These are phyloP conservation scores for Sympetrum striolatum DNA, from an alignment of 2,888 invertebrate species.

Conservation along the genomic window DNA sequence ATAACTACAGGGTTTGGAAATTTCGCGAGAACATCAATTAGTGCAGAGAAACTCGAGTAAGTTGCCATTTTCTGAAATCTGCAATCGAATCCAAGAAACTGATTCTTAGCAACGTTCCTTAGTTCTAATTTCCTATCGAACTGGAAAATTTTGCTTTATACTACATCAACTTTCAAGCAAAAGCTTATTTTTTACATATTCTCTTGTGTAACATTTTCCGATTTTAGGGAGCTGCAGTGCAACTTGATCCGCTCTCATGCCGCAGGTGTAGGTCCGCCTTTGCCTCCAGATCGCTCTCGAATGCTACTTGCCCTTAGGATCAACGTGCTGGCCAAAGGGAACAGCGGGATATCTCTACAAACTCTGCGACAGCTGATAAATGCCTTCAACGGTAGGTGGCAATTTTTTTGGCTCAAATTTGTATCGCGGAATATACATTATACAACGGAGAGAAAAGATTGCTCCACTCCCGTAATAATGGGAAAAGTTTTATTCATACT, in stretches of 20 bases:
- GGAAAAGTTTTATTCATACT: no score
- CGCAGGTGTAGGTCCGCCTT: constrained; percentile 69
- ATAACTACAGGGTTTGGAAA: constrained; percentile 74
- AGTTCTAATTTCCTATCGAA: background rate
- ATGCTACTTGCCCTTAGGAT: constrained; percentile 70
- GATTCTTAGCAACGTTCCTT: background rate
- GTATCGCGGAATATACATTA: no score
- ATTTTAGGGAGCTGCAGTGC: constrained; percentile 65
- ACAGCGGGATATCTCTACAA: constrained; percentile 68
- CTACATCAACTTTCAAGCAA: no score
- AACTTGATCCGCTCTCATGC: constrained; percentile 72
- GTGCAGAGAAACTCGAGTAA: constrained; percentile 65
- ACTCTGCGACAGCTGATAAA: constrained; percentile 66
- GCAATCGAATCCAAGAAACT: background rate
- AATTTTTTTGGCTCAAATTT: no score
- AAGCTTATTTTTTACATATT: no score
- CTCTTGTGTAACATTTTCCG: no score
- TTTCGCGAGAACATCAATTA: constrained; percentile 66
- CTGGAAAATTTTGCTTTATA: no score
- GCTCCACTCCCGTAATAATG: no score
- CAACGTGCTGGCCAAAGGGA: constrained; percentile 72
- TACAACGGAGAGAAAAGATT: no score
- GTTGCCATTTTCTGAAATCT: constrained; percentile 47
- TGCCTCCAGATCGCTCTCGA: constrained; percentile 66
- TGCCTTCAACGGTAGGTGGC: constrained; percentile 68